Base-by-base conservation (phyloP, 2,888 invertebrate species). In the Dilophus febrilis region DNA sequence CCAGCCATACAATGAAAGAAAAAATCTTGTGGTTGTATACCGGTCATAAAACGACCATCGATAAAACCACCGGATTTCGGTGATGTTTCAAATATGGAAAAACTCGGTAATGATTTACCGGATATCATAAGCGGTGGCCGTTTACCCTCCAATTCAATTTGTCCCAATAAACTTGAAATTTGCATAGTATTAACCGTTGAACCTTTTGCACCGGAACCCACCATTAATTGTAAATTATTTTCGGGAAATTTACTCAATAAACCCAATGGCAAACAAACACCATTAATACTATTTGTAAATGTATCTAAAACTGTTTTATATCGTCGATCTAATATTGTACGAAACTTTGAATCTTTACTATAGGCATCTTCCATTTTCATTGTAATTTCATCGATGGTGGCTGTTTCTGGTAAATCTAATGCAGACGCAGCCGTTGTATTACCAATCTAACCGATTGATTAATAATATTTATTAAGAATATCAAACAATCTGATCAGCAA, bases 1-100 rank as follows among this genome's bases (percentile, higher is more conserved):
- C 98, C 98, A 40, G 98, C 98, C 97, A 99, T 99, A 56, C 97
- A 97, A 70, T 99, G 97, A 65, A 95, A 97, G 66, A 94, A 98
- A 59, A 94, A 94, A 56, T 98, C 97, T 62, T 92, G 94, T 0
- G 95, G 94, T 53, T 85, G 77, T 50, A 99, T 90, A n/a, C 98
- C 98, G 0, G 97, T 95, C 76, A 97, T 78, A 57, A 98, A 99
- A 10, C 98, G 74, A 0, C 91, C 90, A 49, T 87, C 87, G 40
- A 98, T 87, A 56, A 92, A 99, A 1, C 98, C 98, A 8, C 98
- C 94, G 1, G 95, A 87, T 54, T 87, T 70, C 0, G 95, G 92
- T 0, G 84, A 74, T 8, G 82, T 73, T 52, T 95, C 92, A 51
- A 83, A 91, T 0, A 82, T 72, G 2, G 74, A 70, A 57, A 97